A percentile compares a stretch with the other conserved stretches of the same genome.
These are phyloP conservation scores for Epizoanthus scotinus DNA, from an alignment of 92 coral and sea anemone genomes.

Conservation along the genomic window DNA sequence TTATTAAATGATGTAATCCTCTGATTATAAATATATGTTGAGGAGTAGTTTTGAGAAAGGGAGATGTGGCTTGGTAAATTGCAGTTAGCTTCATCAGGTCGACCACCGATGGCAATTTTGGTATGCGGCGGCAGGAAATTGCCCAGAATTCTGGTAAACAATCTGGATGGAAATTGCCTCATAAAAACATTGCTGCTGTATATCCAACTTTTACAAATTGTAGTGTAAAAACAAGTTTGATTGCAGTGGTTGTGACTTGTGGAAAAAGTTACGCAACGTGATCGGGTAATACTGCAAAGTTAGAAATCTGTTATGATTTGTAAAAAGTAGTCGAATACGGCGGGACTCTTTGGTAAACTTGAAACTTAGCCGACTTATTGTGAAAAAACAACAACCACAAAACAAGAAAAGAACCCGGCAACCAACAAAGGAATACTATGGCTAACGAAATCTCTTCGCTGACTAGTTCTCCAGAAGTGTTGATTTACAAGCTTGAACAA, in stretches of 20 bases:
- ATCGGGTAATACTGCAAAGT: no score
- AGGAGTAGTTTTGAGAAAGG: neutral
- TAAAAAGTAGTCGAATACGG: neutral
- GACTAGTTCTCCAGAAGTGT: slow-evolving; percentile 27
- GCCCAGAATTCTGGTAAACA: no score
- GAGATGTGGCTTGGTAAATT: neutral
- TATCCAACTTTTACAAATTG: no score
- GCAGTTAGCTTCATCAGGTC: neutral
- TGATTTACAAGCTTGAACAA: slow-evolving; percentile 35
- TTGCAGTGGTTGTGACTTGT: no score
- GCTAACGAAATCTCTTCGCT: neutral
- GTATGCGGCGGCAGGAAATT: neutral
- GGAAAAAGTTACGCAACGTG: no score
- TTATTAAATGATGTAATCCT: slow-evolving; percentile 2
- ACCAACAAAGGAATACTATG: neutral
- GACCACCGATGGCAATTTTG: neutral
- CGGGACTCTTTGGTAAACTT: neutral
- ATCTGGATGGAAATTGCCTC: no score
- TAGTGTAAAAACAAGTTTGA: no score
- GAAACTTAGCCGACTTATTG: neutral
- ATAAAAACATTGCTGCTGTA: no score
- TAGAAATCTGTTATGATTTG: neutral
- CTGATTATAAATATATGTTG: neutral
- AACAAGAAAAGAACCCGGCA: neutral
- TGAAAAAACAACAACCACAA: neutral